Evolutionary conservation across 2,888 invertebrate species (phyloP).

Genomic region (Luperina testacea): DNA sequence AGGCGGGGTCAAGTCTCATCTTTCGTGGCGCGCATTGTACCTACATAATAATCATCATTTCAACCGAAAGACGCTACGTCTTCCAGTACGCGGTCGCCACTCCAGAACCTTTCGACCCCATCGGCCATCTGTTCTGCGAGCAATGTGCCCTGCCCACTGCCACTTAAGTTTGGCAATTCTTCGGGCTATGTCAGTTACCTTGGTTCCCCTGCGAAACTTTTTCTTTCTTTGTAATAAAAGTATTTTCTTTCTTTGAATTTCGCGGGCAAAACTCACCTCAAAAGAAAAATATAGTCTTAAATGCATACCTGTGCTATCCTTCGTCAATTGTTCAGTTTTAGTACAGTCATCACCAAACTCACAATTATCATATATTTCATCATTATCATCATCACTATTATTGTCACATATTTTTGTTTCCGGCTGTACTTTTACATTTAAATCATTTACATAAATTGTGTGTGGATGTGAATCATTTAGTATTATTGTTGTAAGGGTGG

Average conservation of each 20-base stretch:
- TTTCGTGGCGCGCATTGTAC: too few species aligned
- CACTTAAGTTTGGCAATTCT: too few species aligned
- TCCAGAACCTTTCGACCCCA: too few species aligned
- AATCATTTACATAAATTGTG: slow-evolving; percentile 57
- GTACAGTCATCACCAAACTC: slow-evolving; percentile 8
- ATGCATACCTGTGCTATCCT: slow-evolving; percentile 33
- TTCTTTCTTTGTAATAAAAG: too few species aligned
- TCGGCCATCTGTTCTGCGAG: too few species aligned
- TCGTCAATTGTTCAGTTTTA: slow-evolving; percentile 29
- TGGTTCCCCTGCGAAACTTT: too few species aligned
- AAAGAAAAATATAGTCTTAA: not conserved
- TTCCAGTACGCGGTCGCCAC: too few species aligned
- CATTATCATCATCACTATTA: slow-evolving; percentile 24
- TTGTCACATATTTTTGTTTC: slow-evolving; percentile 22
- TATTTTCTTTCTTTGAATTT: not conserved
- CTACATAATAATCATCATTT: too few species aligned
- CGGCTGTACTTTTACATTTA: slow-evolving; percentile 37
- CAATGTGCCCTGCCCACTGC: too few species aligned
- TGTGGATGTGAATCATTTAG: slow-evolving; percentile 55
- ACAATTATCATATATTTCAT: slow-evolving; percentile 1
- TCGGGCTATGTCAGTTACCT: too few species aligned
- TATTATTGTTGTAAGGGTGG: slow-evolving; percentile 56
- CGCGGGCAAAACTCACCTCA: not conserved
- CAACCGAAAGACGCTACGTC: too few species aligned
- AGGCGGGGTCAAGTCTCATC: too few species aligned